Conservation (phyloP, 2,797 vertebrate genomes). For the Phylloscopus collybita region DNA sequence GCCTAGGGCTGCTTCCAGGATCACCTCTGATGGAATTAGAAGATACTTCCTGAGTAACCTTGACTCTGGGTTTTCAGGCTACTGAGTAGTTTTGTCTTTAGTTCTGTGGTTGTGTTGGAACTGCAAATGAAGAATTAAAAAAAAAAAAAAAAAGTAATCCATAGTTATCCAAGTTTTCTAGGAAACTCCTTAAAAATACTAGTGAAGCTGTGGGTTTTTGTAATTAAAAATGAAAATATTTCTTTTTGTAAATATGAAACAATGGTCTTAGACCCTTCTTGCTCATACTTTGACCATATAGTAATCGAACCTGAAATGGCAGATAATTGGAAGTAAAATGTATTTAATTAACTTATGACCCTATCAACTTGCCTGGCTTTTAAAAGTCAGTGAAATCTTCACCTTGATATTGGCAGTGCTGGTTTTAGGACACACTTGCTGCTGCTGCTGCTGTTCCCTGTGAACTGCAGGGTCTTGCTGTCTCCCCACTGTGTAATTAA, state of each 20-base stretch:
- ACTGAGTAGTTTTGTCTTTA: not conserved
- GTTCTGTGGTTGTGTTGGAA: not conserved
- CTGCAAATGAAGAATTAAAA: not conserved
- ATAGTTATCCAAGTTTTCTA: not conserved
- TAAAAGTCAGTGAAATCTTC: not conserved
- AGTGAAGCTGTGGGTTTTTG: not conserved
- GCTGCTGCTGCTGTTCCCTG: fast-evolving
- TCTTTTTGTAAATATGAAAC: not conserved
- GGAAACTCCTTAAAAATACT: not conserved
- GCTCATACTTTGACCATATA: fast-evolving
- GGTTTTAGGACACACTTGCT: fast-evolving
- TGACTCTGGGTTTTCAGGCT: not conserved
- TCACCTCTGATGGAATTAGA: not conserved
- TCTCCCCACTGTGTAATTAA: fast-evolving
- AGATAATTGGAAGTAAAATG: not conserved
- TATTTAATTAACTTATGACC: not conserved
- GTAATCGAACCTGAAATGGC: not conserved
- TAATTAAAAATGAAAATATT: not conserved
- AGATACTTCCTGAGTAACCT: not conserved
- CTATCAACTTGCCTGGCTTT: not conserved
- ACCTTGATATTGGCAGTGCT: not conserved
- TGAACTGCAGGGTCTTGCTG: fast-evolving
- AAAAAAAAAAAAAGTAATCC: not conserved
- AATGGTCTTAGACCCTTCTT: not conserved
- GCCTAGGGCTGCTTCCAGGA: not conserved